These are phyloP conservation scores for Vanessa atalanta DNA, from an alignment of 1,140 invertebrate genomes.

Conservation along the genomic window DNA sequence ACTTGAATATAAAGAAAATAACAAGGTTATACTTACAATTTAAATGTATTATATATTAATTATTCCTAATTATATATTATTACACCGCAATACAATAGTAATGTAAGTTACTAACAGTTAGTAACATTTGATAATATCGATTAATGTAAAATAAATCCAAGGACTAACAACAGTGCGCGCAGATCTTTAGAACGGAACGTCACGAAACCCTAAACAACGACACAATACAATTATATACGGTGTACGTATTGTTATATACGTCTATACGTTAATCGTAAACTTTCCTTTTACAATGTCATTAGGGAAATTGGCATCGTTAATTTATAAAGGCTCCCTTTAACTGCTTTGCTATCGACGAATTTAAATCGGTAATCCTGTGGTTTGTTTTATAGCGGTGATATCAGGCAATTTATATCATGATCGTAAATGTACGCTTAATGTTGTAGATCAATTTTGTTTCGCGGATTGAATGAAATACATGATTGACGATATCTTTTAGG, in stretches of 20 bases:
- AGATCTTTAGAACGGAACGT: not conserved
- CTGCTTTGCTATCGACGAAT: conserved; percentile 72
- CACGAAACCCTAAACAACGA: not conserved
- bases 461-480: conserved; percentile 41
- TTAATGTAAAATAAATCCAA: not conserved
- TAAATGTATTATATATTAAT: no score
- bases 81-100: no score
- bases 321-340: conserved; percentile 74
- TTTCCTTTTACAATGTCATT: conserved; percentile 79
- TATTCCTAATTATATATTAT: no score
- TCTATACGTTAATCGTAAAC: conserved; percentile 70
- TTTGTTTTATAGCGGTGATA: conserved; percentile 75
- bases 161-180: not conserved
- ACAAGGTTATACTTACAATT: no score
- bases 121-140: not conserved
- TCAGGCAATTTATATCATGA: conserved; percentile 68
- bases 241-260: conserved; percentile 3
- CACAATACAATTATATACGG: conserved; percentile 3
- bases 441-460: conserved; percentile 49
- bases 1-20: no score
- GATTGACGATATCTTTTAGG: conserved; percentile 24
- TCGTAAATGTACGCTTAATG: conserved; percentile 66
- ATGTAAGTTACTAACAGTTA: no score
- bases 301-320: conserved; percentile 78
- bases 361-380: conserved; percentile 76